phyloP scores from a whole-genome alignment of 2,888 invertebrate species.

The Tipula helvola region DNA sequence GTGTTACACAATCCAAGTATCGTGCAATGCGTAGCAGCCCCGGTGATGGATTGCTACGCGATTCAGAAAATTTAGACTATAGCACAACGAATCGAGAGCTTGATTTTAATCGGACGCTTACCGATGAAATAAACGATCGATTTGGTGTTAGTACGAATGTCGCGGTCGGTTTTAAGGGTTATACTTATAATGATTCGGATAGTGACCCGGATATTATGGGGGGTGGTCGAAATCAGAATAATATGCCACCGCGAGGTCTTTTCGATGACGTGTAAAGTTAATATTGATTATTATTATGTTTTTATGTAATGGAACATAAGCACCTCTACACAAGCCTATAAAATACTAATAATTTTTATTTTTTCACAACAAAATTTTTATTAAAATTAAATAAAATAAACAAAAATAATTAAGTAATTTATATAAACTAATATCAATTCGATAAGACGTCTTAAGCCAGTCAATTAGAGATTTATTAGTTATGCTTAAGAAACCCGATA shows the following conservation, averaged over 20 bases:
- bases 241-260: constrained; percentile 60
- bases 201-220: constrained; percentile 27
- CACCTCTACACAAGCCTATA: not conserved
- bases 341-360: not conserved
- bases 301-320: not conserved
- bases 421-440: not conserved
- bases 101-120: constrained; percentile 32
- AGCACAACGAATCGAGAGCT: constrained; percentile 41
- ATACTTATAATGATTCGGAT: constrained; percentile 27
- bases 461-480: not conserved
- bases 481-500: not conserved
- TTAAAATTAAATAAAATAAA: not conserved
- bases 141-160: constrained; percentile 52
- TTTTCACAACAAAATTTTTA: not conserved
- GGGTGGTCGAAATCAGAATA: constrained; percentile 37
- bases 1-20: constrained; percentile 13
- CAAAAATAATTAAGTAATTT: not conserved
- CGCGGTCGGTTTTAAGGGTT: constrained; percentile 33
- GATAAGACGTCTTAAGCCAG: not conserved
- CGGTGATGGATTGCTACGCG: constrained; percentile 54
- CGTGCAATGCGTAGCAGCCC: constrained; percentile 23
- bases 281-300: not conserved
- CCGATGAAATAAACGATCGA: constrained; percentile 48
- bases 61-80: constrained; percentile 60
- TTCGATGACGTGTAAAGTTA: constrained; percentile 65